Evolutionary conservation across 2,113 vertebrate genomes (phyloP), one percentile per base, ranked within the genome.

Genomic region (Lophotis ruficrista): DNA sequence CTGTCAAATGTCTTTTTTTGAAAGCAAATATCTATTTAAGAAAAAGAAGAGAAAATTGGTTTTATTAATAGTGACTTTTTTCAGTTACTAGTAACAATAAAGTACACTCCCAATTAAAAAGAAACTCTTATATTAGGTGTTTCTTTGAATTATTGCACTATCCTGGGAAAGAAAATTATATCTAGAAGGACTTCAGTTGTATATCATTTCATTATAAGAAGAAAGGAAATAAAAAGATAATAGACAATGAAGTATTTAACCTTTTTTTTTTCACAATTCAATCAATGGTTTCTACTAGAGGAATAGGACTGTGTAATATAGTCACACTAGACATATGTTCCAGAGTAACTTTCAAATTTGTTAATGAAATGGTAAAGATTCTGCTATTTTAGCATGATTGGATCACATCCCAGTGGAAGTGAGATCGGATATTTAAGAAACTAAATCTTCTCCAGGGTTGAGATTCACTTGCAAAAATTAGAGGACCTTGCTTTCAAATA

Each of bases 401-500:
- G 27, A 66, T 58, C 31, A 37, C 22, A 53, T 28, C 45, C 33
- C 43, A 48, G 43, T 43, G 33, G 35, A 82, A 79, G 21, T 72
- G 38, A 84, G 70, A 91, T 57, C 38, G 76, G 14, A 25, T 25
- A 2, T 69, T 83, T 54, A 66, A 73, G 58, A 90, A 88, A 82
- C 2, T 57, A 38, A 65, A 6, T 77, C 38, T 80, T 86, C n/a
- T 73, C 41, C 66, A 50, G 28, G 7, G 47, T 0, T 62, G n/a
- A 83, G 66, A 81, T 45, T 70, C 50, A 35, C 64, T 87, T 78
- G 25, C 37, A 86, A 62, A 93, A 85, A 33, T 28, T 70, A 83
- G 71, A 97, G 76, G 76, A 70, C 43, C 33, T 43, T 54, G 10
- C 47, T 96, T 92, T 81, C 68, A 81, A 66, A 92, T 54, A 89